Evolutionary conservation across 2,113 vertebrate genomes (phyloP).

Genomic region (Talpa occidentalis): DNA sequence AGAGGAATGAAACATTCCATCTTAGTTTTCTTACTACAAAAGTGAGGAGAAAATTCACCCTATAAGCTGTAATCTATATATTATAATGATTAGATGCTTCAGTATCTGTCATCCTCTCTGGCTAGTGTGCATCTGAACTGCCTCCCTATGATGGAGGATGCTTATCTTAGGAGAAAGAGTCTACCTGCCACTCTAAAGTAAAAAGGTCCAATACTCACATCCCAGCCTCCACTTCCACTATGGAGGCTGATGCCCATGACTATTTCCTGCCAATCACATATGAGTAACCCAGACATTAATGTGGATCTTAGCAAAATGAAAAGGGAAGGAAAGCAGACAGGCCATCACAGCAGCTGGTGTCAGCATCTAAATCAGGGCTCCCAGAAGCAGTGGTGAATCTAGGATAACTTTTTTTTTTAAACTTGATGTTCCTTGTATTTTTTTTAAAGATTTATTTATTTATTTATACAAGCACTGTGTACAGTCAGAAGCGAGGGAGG

Average conservation of each 20-base stretch:
- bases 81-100: neutral
- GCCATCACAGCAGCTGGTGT: neutral
- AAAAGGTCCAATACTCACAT: neutral
- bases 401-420: no score
- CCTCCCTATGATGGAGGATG: neutral
- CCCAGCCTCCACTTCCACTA: neutral
- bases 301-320: neutral
- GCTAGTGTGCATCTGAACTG: neutral
- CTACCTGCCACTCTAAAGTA: neutral
- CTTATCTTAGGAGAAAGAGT: neutral
- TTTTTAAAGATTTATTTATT: no score
- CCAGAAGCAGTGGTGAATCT: neutral
- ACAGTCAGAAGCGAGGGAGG: no score
- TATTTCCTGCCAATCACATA: neutral
- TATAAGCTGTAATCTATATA: neutral
- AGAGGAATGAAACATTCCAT: neutral
- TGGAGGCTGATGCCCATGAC: neutral
- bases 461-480: no score
- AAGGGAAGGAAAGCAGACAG: neutral
- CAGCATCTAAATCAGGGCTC: neutral
- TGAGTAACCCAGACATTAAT: neutral
- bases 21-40: slow-evolving; percentile 12
- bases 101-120: neutral
- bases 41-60: neutral
- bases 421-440: no score